Conservation (phyloP, 2,113 vertebrate species). For the Odocoileus virginianus region DNA sequence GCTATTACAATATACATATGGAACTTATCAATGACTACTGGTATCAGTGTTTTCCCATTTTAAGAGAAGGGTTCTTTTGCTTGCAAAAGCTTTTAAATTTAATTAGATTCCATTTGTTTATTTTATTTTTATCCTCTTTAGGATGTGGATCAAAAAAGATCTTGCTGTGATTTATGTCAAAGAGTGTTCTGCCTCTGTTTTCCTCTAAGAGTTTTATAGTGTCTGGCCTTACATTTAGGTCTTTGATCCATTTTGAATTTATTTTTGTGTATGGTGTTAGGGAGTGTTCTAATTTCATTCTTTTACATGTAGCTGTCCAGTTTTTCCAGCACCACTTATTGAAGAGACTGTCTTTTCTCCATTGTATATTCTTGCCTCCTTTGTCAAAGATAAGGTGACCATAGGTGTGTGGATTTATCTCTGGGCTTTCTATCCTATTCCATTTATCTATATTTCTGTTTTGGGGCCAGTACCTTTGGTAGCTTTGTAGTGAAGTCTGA, state of each 20-base stretch:
- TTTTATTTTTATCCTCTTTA: not conserved
- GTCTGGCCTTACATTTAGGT: not conserved
- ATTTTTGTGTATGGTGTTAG: not conserved
- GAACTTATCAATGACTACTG: not conserved
- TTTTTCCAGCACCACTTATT: not conserved
- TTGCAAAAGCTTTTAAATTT: not conserved
- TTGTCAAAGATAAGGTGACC: not conserved
- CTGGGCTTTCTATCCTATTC: not conserved
- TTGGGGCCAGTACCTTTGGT: not conserved
- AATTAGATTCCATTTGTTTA: not conserved
- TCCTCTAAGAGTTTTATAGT: not conserved
- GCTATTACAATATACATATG: not conserved
- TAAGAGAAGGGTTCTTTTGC: not conserved
- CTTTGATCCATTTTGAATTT: not conserved
- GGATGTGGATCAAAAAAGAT: not conserved
- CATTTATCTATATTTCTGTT: not conserved
- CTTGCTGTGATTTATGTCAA: not conserved
- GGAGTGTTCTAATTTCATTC: not conserved
- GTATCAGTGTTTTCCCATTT: not conserved
- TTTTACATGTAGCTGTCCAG: not conserved
- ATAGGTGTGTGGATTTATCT: not conserved
- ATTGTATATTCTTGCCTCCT: not conserved
- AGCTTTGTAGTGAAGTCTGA: not conserved
- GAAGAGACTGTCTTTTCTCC: not conserved
- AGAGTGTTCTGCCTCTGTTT: not conserved